phyloP scores from a whole-genome alignment of 2,888 invertebrate genomes.

The Nymphalis polychloros region DNA sequence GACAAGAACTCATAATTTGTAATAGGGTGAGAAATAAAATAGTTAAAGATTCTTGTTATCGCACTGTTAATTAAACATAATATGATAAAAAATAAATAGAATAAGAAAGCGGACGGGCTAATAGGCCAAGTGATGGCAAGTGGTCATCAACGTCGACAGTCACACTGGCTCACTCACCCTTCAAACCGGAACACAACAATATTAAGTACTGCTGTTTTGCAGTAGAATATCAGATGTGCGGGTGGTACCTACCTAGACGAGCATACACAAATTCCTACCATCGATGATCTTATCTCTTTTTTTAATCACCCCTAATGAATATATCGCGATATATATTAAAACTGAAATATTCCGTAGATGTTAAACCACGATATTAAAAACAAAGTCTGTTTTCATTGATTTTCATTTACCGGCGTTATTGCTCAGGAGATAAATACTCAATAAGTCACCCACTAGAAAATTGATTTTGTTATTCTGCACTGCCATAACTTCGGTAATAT shows the following conservation, averaged over 20 bases:
- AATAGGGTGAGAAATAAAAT: too few species aligned
- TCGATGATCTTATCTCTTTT: neutral
- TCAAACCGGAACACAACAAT: too few species aligned
- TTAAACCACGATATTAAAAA: neutral
- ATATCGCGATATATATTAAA: neutral
- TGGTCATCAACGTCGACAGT: too few species aligned
- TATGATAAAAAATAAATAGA: neutral
- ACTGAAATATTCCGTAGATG: neutral
- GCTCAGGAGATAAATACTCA: slow-evolving; percentile 54
- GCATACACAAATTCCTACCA: too few species aligned
- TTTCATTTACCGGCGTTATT: slow-evolving; percentile 41
- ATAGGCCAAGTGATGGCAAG: too few species aligned
- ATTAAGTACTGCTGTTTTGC: too few species aligned
- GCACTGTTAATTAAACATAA: neutral
- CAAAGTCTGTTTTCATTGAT: slow-evolving; percentile 35
- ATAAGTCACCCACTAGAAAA: slow-evolving; percentile 54
- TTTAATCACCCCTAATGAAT: neutral
- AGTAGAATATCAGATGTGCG: too few species aligned
- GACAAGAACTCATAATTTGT: too few species aligned
- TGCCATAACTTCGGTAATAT: slow-evolving; percentile 53
- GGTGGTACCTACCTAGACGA: too few species aligned
- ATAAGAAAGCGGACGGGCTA: too few species aligned
- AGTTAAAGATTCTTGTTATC: neutral
- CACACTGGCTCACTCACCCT: too few species aligned
- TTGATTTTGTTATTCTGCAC: slow-evolving; percentile 49